Evolutionary conservation across 2,797 vertebrate genomes (phyloP).

Genomic region (Neosilurus hyrtlii): DNA sequence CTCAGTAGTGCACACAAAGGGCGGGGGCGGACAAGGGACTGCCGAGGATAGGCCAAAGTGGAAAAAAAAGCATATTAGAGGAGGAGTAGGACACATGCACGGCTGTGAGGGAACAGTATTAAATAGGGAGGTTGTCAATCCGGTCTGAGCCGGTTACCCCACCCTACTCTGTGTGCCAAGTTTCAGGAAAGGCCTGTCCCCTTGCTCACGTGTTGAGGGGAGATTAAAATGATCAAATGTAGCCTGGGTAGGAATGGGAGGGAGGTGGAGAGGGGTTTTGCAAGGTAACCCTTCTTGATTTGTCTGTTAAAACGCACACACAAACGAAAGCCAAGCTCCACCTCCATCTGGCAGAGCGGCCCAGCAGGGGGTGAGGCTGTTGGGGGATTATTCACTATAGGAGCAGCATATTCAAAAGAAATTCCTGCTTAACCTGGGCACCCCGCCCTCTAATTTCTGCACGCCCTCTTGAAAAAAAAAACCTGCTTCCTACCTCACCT

Average conservation of each 20-base stretch:
- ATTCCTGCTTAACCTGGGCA: slow-evolving; percentile 73
- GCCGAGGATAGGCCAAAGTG: slow-evolving; percentile 52
- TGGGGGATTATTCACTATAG: slow-evolving; percentile 61
- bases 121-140: slow-evolving; percentile 86
- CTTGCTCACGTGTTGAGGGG: slow-evolving; percentile 76
- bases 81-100: slow-evolving; percentile 69
- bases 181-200: slow-evolving; percentile 79
- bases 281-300: slow-evolving; percentile 69
- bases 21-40: slow-evolving; percentile 37
- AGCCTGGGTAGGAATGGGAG: slow-evolving; percentile 61
- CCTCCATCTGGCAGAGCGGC: slow-evolving; percentile 72
- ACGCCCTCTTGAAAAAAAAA: slow-evolving; percentile 29
- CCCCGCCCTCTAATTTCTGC: slow-evolving; percentile 32
- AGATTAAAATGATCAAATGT: slow-evolving; percentile 80
- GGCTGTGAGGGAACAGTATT: slow-evolving; percentile 75
- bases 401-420: slow-evolving; percentile 65
- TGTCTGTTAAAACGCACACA: slow-evolving; percentile 58
- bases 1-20: slow-evolving; percentile 57
- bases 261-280: slow-evolving; percentile 62
- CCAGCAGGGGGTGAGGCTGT: slow-evolving; percentile 66
- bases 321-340: slow-evolving; percentile 46
- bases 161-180: slow-evolving; percentile 83
- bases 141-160: slow-evolving; percentile 85
- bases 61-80: slow-evolving; percentile 67
- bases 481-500: slow-evolving; percentile 61